Evolutionary conservation across 2,113 vertebrate genomes (phyloP), one percentile per base, ranked within the genome.

Genomic region (Caloenas nicobarica): DNA sequence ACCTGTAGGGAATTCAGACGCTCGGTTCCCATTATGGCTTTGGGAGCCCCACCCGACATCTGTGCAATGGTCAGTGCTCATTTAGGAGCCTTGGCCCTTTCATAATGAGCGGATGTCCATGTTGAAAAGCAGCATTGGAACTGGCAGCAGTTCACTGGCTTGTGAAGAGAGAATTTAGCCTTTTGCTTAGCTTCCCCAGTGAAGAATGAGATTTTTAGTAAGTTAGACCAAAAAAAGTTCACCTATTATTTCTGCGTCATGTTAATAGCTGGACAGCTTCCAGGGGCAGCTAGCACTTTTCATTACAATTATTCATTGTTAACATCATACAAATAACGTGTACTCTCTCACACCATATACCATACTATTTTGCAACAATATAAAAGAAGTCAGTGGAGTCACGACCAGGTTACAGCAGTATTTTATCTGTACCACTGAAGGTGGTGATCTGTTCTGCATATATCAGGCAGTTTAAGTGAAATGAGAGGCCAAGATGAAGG

Each of bases 21-120:
- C 88, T 53, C 12, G 0, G 80, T 92, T 93, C 64, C 40, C 76
- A 69, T 72, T 78, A 53, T 36, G 21, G 57, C 38, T 93, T 88
- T 89, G 83, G 26, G 81, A 93, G 31, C 65, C 44, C 69, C 88
- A 89, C 83, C 80, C 81, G n/a, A 87, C 90, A 96, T 88, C 93
- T 96, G 93, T 61, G 81, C 74, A 85, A 38, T 51, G 83, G 62
- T 72, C 86, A 91, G 61, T 60, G 60, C 40, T 92, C 50, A 9
- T 72, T 78, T 60, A 69, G n/a, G 60, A 78, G 28, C 25, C 44
- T 83, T 46, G 61, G 42, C 40, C 42, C 56, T 93, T 86, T 86
- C 71, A 44, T 68, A 51, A 60, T 9, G 57, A 88, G 44, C 0
- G 3, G 42, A 86, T 86, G 57, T 71, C 69, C 38, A 31, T 1